These are phyloP conservation scores for Gasterosteus nipponicus DNA, from an alignment of 2,113 vertebrate genomes.

Conservation along the genomic window DNA sequence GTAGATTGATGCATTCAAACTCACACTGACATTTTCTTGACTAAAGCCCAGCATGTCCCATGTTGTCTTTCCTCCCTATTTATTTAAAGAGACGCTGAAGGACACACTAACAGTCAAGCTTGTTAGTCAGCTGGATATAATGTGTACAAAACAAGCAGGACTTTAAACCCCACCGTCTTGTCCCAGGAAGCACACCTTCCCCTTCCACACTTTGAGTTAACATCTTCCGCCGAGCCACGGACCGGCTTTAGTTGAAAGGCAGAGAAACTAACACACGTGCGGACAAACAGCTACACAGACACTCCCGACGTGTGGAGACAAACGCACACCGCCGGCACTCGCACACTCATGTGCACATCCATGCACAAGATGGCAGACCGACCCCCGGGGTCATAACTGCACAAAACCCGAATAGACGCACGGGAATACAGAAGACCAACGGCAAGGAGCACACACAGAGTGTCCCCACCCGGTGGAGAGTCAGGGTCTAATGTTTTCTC, in stretches of 20 bases:
- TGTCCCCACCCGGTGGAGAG: conserved; percentile 18
- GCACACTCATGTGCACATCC: neutral
- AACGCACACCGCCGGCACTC: neutral
- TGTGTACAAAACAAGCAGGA: conserved; percentile 41
- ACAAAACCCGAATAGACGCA: neutral
- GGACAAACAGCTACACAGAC: conserved; percentile 19
- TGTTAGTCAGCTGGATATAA: conserved; percentile 55
- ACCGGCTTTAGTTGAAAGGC: conserved; percentile 51
- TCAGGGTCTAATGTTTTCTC: conserved; percentile 43
- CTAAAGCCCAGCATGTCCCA: conserved; percentile 18
- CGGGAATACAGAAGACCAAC: neutral
- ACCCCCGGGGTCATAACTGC: neutral
- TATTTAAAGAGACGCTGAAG: conserved; percentile 35
- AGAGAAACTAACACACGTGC: conserved; percentile 22
- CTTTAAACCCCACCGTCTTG: conserved; percentile 46
- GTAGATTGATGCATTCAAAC: conserved; percentile 21
- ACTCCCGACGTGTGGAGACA: conserved; percentile 13
- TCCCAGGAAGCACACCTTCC: conserved; percentile 44
- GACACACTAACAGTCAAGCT: conserved; percentile 43
- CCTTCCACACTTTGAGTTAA: conserved; percentile 56
- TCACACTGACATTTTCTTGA: conserved; percentile 10
- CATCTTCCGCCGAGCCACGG: conserved; percentile 32
- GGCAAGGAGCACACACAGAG: neutral
- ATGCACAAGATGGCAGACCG: neutral
- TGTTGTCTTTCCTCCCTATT: conserved; percentile 18